Conservation (phyloP, 2,113 vertebrate genomes). For the Rana temporaria region DNA sequence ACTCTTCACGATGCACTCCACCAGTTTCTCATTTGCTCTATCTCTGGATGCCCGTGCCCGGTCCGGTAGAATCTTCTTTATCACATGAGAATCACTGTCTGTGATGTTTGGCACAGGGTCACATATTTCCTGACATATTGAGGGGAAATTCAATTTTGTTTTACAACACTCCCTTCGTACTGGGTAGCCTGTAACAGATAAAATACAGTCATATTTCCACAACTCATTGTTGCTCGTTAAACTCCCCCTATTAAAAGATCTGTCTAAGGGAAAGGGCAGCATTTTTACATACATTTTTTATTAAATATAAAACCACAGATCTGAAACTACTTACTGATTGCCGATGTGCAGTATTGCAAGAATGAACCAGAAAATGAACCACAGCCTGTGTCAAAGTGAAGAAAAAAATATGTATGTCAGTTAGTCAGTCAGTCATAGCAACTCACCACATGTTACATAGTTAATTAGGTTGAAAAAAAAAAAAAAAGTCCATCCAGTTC, state of each 20-base stretch:
- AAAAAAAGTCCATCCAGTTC: no score
- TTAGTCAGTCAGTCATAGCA: no score
- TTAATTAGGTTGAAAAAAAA: no score
- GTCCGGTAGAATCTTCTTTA: constrained; percentile 87
- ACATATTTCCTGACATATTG: background rate
- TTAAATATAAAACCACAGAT: no score
- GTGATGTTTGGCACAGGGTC: constrained; percentile 55
- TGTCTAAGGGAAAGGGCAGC: no score
- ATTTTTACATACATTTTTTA: no score
- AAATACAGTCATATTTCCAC: background rate
- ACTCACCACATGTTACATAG: no score
- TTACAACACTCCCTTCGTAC: constrained; percentile 74
- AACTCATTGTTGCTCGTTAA: no score
- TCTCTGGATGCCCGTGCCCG: constrained; percentile 84
- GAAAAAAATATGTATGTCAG: background rate
- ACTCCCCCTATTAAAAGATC: no score
- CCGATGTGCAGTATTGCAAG: constrained; percentile 85
- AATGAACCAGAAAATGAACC: constrained; percentile 88
- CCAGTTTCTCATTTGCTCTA: constrained; percentile 85
- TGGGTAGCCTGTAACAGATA: constrained; percentile 78
- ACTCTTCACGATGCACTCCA: constrained; percentile 86
- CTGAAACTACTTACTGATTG: constrained; percentile 85
- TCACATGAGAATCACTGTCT: constrained; percentile 58
- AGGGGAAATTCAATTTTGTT: constrained; percentile 72
- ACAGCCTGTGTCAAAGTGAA: constrained; percentile 74